Conservation (phyloP, 2,888 invertebrate species). For the Ctena decussata region DNA sequence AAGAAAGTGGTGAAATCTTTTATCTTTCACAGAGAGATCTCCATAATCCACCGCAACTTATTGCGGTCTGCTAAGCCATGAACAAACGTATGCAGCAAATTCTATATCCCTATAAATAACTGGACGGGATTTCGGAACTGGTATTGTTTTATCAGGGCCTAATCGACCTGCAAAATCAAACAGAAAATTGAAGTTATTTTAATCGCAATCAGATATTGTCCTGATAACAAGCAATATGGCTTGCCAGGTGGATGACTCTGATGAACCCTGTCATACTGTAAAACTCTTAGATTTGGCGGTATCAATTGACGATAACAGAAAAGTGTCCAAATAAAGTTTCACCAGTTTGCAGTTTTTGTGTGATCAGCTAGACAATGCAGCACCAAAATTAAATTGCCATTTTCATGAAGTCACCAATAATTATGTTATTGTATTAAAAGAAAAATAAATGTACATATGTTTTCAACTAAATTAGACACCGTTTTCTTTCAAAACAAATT, state of each 20-base stretch:
- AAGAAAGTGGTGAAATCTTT: conserved; percentile 65
- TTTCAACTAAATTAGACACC: too few species aligned
- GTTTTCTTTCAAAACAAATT: too few species aligned
- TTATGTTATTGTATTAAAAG: too few species aligned
- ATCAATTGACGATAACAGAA: too few species aligned
- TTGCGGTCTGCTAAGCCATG: not conserved
- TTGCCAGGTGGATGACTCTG: not conserved
- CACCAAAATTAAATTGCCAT: too few species aligned
- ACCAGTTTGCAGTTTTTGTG: too few species aligned
- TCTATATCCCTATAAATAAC: conserved; percentile 5
- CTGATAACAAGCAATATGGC: not conserved
- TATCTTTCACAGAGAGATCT: conserved; percentile 44
- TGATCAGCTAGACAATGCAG: too few species aligned
- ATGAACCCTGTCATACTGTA: too few species aligned
- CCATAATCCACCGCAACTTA: not conserved
- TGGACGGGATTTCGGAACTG: not conserved
- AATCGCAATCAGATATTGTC: not conserved
- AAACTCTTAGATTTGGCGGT: too few species aligned
- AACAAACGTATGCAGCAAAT: not conserved
- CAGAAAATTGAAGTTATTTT: not conserved
- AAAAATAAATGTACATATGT: too few species aligned
- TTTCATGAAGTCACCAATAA: too few species aligned
- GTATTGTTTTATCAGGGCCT: not conserved
- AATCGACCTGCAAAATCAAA: not conserved
- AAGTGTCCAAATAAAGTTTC: too few species aligned